A percentile compares a stretch with the other conserved stretches of the same genome.
phyloP scores from a whole-genome alignment of 2,888 invertebrate genomes.

The Pristionchus entomophagus region DNA sequence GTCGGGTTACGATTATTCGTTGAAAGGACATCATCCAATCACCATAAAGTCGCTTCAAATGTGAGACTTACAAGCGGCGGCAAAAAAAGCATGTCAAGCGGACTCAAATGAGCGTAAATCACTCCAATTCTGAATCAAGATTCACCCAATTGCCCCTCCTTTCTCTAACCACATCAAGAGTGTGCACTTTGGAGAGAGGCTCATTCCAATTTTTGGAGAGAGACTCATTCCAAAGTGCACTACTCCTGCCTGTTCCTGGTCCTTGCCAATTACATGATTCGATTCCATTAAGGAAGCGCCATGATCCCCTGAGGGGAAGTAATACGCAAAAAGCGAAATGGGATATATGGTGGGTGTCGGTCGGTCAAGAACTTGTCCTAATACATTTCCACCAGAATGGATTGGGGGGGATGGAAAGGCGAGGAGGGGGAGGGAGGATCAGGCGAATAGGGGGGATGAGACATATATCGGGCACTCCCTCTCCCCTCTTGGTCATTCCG shows the following conservation, averaged over 20 bases:
- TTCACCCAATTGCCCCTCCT: too few relatives aligned
- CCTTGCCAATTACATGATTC: neutral
- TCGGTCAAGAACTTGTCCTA: constrained; percentile 41
- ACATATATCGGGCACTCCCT: neutral
- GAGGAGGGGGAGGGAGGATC: neutral
- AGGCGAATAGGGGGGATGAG: constrained; percentile 31
- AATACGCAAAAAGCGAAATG: constrained; percentile 25
- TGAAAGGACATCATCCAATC: constrained; percentile 28
- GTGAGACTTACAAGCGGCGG: neutral
- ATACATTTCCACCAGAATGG: constrained; percentile 41
- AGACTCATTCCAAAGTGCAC: neutral
- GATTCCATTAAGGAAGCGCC: constrained; percentile 5
- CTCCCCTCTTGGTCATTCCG: constrained; percentile 12
- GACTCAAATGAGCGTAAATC: neutral
- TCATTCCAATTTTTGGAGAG: neutral
- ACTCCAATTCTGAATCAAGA: neutral
- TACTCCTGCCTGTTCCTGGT: neutral
- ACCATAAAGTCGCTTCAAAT: constrained; percentile 15
- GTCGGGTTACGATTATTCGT: too few relatives aligned
- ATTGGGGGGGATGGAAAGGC: neutral
- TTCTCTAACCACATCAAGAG: neutral
- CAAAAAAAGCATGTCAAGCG: neutral
- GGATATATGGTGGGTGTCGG: constrained; percentile 16
- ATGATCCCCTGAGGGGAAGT: neutral
- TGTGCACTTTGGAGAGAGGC: neutral